Conservation (phyloP, 2,888 invertebrate species). For the Drosophila ochracea region DNA sequence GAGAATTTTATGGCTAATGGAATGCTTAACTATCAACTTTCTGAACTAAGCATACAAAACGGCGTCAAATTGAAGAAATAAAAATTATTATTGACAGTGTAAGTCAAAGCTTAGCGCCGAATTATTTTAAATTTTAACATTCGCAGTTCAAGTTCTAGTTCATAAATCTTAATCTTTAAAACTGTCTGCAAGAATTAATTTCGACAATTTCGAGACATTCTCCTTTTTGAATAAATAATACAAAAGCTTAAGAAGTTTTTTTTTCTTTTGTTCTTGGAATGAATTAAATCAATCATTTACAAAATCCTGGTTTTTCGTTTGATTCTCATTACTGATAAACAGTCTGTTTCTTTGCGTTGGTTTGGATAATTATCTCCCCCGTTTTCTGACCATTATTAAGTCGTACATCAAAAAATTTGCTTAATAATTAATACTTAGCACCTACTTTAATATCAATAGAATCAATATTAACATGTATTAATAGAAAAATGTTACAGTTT, state of each 20-base stretch:
- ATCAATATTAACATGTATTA: too few relatives aligned
- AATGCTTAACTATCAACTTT: background rate
- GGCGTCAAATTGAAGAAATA: background rate
- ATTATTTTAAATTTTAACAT: background rate
- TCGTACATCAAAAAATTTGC: background rate
- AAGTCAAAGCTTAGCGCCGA: background rate
- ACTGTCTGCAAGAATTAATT: background rate
- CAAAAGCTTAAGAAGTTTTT: too few relatives aligned
- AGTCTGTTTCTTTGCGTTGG: too few relatives aligned
- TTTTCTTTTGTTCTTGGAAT: background rate
- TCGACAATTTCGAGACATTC: background rate
- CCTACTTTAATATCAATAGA: too few relatives aligned
- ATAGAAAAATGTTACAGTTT: too few relatives aligned
- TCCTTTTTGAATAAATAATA: too few relatives aligned
- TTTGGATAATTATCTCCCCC: too few relatives aligned
- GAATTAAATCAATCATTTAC: background rate
- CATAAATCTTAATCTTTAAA: background rate
- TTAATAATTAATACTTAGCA: background rate
- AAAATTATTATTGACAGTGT: background rate
- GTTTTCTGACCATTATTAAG: too few relatives aligned
- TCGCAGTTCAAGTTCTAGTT: background rate
- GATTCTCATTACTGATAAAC: too few relatives aligned
- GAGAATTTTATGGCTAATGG: background rate
- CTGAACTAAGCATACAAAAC: background rate
- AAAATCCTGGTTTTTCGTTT: background rate